Evolutionary conservation across 1,140 invertebrate species (phyloP).

Genomic region (Bursaphelenchus mucronatus): DNA sequence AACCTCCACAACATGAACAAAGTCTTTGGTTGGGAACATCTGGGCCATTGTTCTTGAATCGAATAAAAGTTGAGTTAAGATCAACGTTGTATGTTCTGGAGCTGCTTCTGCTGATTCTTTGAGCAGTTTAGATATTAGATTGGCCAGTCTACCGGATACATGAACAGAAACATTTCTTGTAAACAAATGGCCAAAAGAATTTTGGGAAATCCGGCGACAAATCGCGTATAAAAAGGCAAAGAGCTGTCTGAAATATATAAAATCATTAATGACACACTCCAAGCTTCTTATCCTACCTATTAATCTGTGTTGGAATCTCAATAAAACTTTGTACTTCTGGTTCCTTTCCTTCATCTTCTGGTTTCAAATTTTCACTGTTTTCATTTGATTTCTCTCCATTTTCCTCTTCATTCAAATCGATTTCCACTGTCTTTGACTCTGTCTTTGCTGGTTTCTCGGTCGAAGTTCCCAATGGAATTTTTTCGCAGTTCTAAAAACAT

Average conservation of each 20-base stretch:
- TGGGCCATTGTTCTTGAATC: slow-evolving; percentile 36
- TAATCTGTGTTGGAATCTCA: too few relatives aligned
- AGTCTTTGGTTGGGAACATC: slow-evolving; percentile 42
- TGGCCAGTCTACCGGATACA: slow-evolving; percentile 30
- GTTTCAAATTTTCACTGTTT: too few relatives aligned
- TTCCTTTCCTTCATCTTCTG: too few relatives aligned
- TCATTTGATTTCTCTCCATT: too few relatives aligned
- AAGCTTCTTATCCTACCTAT: too few relatives aligned
- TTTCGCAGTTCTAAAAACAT: neutral
- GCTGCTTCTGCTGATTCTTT: slow-evolving; percentile 23
- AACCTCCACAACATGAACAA: slow-evolving; percentile 31
- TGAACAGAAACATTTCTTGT: slow-evolving; percentile 39
- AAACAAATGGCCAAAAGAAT: slow-evolving; percentile 47
- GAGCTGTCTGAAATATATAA: slow-evolving; percentile 14
- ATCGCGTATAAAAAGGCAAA: slow-evolving; percentile 40
- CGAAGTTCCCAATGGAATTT: slow-evolving; percentile 1
- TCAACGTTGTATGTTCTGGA: slow-evolving; percentile 2
- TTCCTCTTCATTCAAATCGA: too few relatives aligned
- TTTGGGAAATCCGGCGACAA: slow-evolving; percentile 35
- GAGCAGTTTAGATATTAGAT: neutral
- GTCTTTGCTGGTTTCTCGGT: neutral
- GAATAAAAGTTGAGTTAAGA: slow-evolving; percentile 40
- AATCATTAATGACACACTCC: too few relatives aligned
- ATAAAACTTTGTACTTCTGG: too few relatives aligned
- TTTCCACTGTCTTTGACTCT: too few relatives aligned